Evolutionary conservation across 2,888 invertebrate species (phyloP).

Genomic region (Rhagophthalmus giganteus): DNA sequence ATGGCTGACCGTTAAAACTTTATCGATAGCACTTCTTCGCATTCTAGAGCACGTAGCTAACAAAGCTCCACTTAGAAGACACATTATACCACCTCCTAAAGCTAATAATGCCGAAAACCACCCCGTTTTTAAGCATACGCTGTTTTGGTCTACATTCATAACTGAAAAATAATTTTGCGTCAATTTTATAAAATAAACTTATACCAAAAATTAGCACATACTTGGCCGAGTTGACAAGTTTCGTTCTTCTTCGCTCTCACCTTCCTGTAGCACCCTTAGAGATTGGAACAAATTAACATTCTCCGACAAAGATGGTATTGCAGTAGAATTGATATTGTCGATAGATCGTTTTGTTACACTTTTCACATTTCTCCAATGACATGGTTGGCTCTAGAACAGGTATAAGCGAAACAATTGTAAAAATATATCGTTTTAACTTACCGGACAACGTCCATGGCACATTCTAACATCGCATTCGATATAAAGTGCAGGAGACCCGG

Average conservation of each 20-base stretch:
- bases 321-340: conserved; percentile 53
- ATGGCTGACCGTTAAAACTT: conserved; percentile 44
- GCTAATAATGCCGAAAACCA: conserved; percentile 60
- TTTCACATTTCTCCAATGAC: conserved; percentile 91
- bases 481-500: conserved; percentile 90
- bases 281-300: conserved; percentile 90
- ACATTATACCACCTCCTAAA: conserved; percentile 59
- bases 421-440: no score
- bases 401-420: no score
- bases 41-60: conserved; percentile 77
- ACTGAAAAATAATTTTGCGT: conserved; percentile 3
- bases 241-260: conserved; percentile 66
- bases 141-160: conserved; percentile 39
- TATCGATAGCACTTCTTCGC: conserved; percentile 60
- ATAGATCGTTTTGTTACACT: conserved; percentile 75
- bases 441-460: conserved; percentile 94
- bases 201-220: conserved; percentile 2
- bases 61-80: conserved; percentile 71
- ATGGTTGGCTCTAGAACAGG: conserved; percentile 83
- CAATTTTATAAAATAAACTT: not conserved
- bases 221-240: conserved; percentile 7
- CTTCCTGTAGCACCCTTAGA: conserved; percentile 82
- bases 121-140: conserved; percentile 56
- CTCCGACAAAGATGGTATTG: conserved; percentile 68
- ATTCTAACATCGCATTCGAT: conserved; percentile 94